These are phyloP conservation scores for Microplitis mediator DNA, from an alignment of 1,140 invertebrate species.

Conservation along the genomic window DNA sequence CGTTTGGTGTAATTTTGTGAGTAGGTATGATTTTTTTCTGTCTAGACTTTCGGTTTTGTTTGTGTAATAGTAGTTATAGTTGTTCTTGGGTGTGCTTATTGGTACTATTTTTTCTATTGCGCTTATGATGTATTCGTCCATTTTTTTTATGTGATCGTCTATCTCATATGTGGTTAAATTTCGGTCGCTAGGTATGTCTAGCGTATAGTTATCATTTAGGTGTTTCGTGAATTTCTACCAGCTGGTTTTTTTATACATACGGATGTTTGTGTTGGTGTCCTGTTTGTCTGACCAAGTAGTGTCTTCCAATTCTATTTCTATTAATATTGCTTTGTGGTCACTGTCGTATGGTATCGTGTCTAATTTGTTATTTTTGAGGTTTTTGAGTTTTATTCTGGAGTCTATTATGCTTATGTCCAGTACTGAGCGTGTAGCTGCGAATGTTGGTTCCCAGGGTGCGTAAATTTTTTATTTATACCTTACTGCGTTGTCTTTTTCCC, in stretches of 20 bases:
- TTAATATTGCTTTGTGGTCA: background rate
- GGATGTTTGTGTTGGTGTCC: background rate
- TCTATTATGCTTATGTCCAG: conserved; percentile 1
- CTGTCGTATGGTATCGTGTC: background rate
- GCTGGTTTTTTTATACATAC: conserved; percentile 24
- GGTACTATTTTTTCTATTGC: conserved; percentile 23
- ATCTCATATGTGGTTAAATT: conserved; percentile 28
- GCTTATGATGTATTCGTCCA: background rate
- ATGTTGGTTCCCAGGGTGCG: background rate
- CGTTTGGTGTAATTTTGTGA: background rate
- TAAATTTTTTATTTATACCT: background rate
- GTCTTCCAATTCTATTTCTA: background rate
- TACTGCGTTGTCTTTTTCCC: background rate
- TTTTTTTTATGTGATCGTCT: conserved; percentile 3
- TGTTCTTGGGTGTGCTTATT: background rate
- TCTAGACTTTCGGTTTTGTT: conserved; percentile 14
- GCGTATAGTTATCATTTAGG: background rate
- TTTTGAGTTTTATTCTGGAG: too few relatives aligned
- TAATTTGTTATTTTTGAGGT: background rate
- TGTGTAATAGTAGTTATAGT: conserved; percentile 10
- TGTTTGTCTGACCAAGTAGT: too few relatives aligned
- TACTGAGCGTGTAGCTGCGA: background rate
- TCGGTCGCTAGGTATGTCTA: conserved; percentile 15
- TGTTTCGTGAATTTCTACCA: conserved; percentile 27
- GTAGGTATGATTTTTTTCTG: conserved; percentile 1